Base-by-base conservation (phyloP, 2,797 vertebrate species). In the Pantherophis vulpinus region DNA sequence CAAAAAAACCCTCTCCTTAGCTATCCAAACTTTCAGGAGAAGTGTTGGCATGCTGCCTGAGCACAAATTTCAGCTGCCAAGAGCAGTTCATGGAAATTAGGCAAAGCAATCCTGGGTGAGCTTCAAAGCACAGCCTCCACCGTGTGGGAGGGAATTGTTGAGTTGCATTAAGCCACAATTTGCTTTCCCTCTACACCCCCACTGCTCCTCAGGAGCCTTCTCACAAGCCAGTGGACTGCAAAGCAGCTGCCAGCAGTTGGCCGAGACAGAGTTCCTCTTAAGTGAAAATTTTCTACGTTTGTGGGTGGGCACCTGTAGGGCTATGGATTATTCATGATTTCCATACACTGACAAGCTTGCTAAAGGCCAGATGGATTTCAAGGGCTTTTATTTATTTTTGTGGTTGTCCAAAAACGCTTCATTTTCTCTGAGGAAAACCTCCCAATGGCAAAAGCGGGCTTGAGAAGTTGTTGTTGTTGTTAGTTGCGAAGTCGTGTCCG, bases 81-180 rank as follows among this genome's bases (percentile, higher is more conserved):
- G 27, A 66, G 25, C 74, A 86, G 8, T 90, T 95, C 37, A 47
- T 88, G 42, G 13, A 29, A 42, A 79, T 92, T 61, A 90, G 90
- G 63, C 27, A 94, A 94, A 95, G 54, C 54, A 60, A 55, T 63
- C 79, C 42, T 25, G 91, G 66, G 79, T 59, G 91, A 42, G 55
- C 29, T 92, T 93, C 91, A 83, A 95, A 42, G 23, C 90, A 54
- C 89, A 60, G 59, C 92, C n/a, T 27, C 27, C 42, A 86, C 94
- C 63, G 2, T 88, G 55, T 6, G 5, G 29, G 89, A 94, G 92
- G 60, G 88, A 83, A 83, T 92, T 96, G 89, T 87, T 93, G 89
- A 95, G 93, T 94, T 93, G 92, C 25, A 89, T 37, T 42, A 37
- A 95, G 56, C 87, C 94, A 79, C 91, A 79, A 12, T 95, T 95